These are phyloP conservation scores for Ceratosolen solmsi DNA, from an alignment of 1,140 invertebrate genomes.

Conservation along the genomic window DNA sequence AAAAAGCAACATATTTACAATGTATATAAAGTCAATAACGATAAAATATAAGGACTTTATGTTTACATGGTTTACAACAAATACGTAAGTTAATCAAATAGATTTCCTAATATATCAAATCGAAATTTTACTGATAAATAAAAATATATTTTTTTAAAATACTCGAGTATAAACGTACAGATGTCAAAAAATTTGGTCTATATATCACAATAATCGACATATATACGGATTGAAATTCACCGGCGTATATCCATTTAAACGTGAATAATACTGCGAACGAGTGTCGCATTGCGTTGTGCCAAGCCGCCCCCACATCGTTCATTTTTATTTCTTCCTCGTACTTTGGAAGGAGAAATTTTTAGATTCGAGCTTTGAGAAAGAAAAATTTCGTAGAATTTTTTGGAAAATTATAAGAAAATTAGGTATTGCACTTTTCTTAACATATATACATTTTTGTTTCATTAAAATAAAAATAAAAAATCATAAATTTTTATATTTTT, in stretches of 20 bases:
- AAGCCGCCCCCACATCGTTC: neutral
- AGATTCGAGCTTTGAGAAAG: neutral
- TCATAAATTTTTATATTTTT: neutral
- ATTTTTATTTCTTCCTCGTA: neutral
- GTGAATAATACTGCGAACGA: neutral
- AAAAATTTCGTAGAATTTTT: neutral
- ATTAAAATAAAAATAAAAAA: neutral
- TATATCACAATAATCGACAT: neutral
- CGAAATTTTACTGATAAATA: neutral
- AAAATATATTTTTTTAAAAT: neutral
- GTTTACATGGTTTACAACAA: too few species aligned
- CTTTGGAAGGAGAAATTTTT: neutral
- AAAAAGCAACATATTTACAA: too few species aligned
- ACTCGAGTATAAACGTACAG: neutral
- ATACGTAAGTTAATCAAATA: too few species aligned
- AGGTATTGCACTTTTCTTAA: neutral
- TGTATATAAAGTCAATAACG: too few species aligned
- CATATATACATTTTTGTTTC: neutral
- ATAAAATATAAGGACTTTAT: too few species aligned
- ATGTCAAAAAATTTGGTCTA: neutral
- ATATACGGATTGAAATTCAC: constrained; percentile 7
- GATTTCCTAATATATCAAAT: neutral
- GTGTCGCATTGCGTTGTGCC: neutral
- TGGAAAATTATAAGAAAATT: neutral
- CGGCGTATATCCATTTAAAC: neutral